Evolutionary conservation across 2,113 vertebrate genomes (phyloP).

Genomic region (Aegypius monachus): DNA sequence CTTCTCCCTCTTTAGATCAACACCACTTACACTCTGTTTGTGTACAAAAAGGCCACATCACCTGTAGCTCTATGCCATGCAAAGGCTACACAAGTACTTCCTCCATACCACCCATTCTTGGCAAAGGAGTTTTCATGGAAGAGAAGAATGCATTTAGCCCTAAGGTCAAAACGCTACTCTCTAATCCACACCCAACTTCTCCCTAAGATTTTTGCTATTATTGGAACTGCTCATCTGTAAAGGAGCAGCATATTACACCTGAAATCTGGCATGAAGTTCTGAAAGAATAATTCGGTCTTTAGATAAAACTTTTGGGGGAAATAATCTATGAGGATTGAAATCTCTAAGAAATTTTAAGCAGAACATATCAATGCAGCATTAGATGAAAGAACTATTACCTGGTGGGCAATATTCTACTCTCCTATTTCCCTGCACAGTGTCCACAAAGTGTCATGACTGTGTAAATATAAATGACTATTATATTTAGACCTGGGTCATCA

Average conservation of each 20-base stretch:
- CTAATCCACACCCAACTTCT: neutral
- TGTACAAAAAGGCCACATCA: neutral
- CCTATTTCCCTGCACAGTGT: neutral
- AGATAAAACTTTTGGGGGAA: neutral
- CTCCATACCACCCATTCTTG: neutral
- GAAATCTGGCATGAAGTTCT: neutral
- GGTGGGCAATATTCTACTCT: neutral
- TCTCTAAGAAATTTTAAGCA: neutral
- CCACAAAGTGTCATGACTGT: neutral
- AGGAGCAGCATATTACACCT: neutral
- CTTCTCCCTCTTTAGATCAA: neutral
- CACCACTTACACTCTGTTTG: neutral
- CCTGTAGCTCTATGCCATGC: neutral
- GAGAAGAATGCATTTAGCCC: neutral
- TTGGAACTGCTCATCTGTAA: neutral
- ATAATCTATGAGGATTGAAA: neutral
- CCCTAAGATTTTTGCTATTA: neutral
- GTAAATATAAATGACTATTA: neutral
- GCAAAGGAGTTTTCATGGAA: neutral
- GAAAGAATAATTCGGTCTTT: neutral
- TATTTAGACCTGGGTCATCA: neutral
- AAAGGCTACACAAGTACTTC: neutral
- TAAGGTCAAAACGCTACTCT: neutral
- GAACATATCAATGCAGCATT: neutral
- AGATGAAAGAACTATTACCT: neutral